Conservation (phyloP, 2,797 vertebrate genomes). For the Galago senegalensis region DNA sequence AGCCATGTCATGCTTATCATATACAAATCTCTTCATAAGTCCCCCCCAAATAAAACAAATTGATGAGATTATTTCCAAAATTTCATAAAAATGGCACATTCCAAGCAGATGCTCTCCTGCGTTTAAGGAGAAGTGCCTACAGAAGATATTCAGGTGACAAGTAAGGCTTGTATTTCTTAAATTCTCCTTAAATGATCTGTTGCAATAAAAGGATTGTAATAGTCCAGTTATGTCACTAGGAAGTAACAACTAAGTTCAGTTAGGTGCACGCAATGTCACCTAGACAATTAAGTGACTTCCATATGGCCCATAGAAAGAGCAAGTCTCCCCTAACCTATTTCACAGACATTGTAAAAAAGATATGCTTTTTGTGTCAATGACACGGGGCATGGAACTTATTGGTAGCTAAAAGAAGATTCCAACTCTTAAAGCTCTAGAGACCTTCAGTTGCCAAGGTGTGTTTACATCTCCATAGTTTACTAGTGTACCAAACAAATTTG, state of each 20-base stretch:
- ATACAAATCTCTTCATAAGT: background rate
- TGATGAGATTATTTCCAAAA: background rate
- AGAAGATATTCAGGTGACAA: background rate
- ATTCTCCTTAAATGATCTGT: background rate
- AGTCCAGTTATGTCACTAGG: background rate
- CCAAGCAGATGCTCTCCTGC: background rate
- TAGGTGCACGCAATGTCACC: background rate
- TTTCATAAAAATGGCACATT: background rate
- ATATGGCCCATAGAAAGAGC: background rate
- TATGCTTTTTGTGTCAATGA: background rate
- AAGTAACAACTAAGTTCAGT: background rate
- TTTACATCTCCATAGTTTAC: background rate
- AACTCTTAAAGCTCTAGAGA: background rate
- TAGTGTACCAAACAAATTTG: background rate
- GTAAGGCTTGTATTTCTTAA: background rate
- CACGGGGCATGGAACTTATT: background rate
- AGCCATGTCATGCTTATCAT: background rate
- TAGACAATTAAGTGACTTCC: background rate
- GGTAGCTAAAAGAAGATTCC: background rate
- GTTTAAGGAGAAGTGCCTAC: background rate
- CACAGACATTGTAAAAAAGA: background rate
- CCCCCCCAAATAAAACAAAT: background rate
- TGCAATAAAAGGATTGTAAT: background rate
- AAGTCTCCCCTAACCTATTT: background rate
- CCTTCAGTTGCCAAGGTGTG: background rate